Evolutionary conservation across 2,113 vertebrate species (phyloP).

Genomic region (Nothoprocta perdicaria): DNA sequence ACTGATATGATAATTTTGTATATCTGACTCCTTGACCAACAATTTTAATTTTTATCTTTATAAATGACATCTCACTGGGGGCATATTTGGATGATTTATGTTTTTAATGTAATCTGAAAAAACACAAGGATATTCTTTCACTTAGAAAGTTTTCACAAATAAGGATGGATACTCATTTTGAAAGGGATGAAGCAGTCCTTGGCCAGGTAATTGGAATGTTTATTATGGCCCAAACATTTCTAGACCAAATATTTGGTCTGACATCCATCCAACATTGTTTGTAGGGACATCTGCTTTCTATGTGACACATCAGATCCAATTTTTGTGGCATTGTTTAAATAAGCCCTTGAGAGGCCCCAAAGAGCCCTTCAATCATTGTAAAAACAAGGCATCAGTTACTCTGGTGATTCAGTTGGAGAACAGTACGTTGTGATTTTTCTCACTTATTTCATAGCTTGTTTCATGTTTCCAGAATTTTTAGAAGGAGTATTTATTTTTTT

Average conservation of each 20-base stretch:
- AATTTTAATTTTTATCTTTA: background rate
- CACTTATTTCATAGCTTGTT: background rate
- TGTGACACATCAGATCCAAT: background rate
- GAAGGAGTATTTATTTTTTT: background rate
- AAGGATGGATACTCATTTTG: background rate
- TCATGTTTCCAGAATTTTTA: background rate
- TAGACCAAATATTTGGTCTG: background rate
- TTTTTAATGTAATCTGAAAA: background rate
- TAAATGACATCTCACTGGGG: background rate
- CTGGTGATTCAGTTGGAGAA: background rate
- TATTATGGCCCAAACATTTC: background rate
- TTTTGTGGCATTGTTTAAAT: background rate
- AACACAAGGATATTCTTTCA: background rate
- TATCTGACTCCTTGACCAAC: background rate
- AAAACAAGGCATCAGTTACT: background rate
- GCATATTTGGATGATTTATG: background rate
- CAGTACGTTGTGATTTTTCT: background rate
- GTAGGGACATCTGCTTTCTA: background rate
- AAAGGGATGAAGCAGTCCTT: background rate
- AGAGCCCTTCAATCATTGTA: background rate
- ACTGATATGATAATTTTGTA: background rate
- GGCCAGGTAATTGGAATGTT: background rate
- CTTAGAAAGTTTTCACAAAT: background rate
- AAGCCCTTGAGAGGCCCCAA: background rate
- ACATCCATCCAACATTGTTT: background rate